Evolutionary conservation across 2,888 invertebrate genomes (phyloP).

Genomic region (Autographa gamma): DNA sequence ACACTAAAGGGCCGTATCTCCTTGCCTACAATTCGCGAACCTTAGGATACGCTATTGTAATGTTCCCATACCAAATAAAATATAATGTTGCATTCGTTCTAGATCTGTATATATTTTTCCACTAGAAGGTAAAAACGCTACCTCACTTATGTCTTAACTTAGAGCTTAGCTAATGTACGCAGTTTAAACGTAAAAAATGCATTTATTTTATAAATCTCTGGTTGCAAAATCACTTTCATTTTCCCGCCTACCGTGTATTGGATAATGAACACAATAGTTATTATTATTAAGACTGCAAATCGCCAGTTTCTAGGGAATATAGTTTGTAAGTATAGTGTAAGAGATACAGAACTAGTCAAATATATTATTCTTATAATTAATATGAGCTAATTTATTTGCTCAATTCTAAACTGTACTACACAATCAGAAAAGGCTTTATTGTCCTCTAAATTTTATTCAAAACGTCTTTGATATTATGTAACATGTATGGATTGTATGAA

Average conservation of each 20-base stretch:
- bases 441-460: slow-evolving; percentile 25
- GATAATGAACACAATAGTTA: slow-evolving; percentile 65
- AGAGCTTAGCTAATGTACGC: slow-evolving; percentile 82
- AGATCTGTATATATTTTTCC: slow-evolving; percentile 86
- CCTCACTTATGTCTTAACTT: slow-evolving; percentile 87
- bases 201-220: slow-evolving; percentile 58
- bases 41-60: slow-evolving; percentile 65
- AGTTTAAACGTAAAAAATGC: slow-evolving; percentile 55
- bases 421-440: slow-evolving; percentile 58
- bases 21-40: slow-evolving; percentile 59
- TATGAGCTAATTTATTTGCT: slow-evolving; percentile 80
- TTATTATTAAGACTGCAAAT: slow-evolving; percentile 82
- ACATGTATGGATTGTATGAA: slow-evolving; percentile 21
- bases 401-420: slow-evolving; percentile 63
- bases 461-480: slow-evolving; percentile 18
- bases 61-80: slow-evolving; percentile 78
- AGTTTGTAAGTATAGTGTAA: slow-evolving; percentile 78
- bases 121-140: slow-evolving; percentile 88
- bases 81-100: slow-evolving; percentile 77
- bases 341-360: slow-evolving; percentile 85
- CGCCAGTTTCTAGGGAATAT: slow-evolving; percentile 84
- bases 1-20: slow-evolving; percentile 53
- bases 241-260: slow-evolving; percentile 56
- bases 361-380: slow-evolving; percentile 73
- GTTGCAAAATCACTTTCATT: slow-evolving; percentile 47